Base-by-base conservation (phyloP, 2,797 vertebrate genomes). In the Gymnothorax reevesii region DNA sequence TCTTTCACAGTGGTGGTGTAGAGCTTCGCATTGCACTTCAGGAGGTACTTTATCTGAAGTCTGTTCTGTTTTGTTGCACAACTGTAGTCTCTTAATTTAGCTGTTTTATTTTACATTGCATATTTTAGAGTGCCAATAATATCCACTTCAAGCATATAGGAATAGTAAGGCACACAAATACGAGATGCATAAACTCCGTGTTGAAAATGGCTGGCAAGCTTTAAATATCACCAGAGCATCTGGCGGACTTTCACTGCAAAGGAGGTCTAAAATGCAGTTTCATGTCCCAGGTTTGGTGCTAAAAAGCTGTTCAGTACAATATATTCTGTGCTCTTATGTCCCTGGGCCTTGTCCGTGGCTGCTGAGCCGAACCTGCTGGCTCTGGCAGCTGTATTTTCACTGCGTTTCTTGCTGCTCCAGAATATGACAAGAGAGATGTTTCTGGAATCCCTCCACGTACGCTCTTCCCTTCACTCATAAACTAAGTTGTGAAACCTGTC, bases 401-500 rank as follows among this genome's bases (percentile, higher is more conserved):
- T 27, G 69, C 12, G 25, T 10, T 71, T 27, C 25, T 71, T 71
- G 25, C 69, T 71, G 69, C 25, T 71, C 6, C n/a, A 71, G 69
- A 71, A 71, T 9, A 71, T 33, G 12, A 42, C 73, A 49, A 77
- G 27, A 49, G 73, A 77, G 73, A 49, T 15, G 20, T 77, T 77
- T 77, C 13, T 42, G 13, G 52, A 79, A 54, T 79, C 75, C 75
- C 52, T 55, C 20, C 75, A 79, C 75, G 17, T 79, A 20, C 75
- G 4, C 75, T 42, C 73, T 6, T 75, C 27, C 25, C 33, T 33
- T 75, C 27, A 42, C 69, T 27, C 27, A 73, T 27, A 73, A 42
- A 73, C 25, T 33, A 75, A 75, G 73, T 75, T 75, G 73, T 54
- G 49, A 79, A 79, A 79, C 75, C 75, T 49, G 27, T 75, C 33